phyloP scores from a whole-genome alignment of 2,797 vertebrate species.

The Muraenolepis orangiensis region DNA sequence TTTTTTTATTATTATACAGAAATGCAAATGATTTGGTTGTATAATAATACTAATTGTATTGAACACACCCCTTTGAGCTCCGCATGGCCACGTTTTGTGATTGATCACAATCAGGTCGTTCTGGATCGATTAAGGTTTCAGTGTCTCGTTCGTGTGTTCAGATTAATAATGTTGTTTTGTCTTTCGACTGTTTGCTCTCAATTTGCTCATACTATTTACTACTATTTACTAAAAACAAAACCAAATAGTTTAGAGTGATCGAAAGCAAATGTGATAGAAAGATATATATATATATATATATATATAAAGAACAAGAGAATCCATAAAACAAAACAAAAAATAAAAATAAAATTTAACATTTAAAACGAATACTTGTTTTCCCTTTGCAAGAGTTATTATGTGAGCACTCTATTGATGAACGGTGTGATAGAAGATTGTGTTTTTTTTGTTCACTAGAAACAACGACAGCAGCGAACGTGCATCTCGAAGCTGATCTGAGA shows the following conservation, averaged over 20 bases:
- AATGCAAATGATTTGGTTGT: not conserved
- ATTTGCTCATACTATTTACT: no score
- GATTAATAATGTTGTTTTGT: no score
- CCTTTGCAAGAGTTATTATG: not conserved
- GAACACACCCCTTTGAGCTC: no score
- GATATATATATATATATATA: constrained; percentile 19
- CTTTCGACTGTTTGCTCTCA: no score
- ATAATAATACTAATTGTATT: no score
- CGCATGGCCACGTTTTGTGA: no score
- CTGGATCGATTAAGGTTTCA: no score
- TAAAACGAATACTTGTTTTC: not conserved
- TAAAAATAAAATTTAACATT: constrained; percentile 40
- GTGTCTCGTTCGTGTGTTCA: no score
- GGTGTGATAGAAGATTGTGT: constrained; percentile 23
- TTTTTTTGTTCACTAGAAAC: constrained; percentile 35
- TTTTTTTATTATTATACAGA: no score
- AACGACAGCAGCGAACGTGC: constrained; percentile 25
- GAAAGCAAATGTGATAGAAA: not conserved
- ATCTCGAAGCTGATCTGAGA: not conserved
- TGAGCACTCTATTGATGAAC: not conserved
- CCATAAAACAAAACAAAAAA: constrained; percentile 46
- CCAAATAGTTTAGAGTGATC: not conserved
- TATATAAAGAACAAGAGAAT: constrained; percentile 32
- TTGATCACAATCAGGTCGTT: no score
- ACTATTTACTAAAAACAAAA: not conserved